These are phyloP conservation scores for Heliconius hermathena DNA, from an alignment of 1,140 invertebrate genomes.

Conservation along the genomic window DNA sequence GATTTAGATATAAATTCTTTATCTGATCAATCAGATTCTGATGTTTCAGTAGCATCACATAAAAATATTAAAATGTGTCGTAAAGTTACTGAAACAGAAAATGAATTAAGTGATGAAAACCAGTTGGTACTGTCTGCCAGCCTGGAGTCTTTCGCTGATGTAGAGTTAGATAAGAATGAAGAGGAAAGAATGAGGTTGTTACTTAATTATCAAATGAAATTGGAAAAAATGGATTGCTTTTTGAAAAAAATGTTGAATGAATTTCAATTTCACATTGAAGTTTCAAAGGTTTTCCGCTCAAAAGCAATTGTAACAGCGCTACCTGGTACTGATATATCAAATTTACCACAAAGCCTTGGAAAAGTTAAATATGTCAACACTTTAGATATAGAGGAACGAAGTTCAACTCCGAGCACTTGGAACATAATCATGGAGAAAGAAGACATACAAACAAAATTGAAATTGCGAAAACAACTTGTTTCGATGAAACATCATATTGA, in stretches of 20 bases:
- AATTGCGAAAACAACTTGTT: conserved; percentile 60
- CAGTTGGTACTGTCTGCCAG: conserved; percentile 49
- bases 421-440: conserved; percentile 66
- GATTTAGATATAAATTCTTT: conserved; percentile 60
- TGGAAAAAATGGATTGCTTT: conserved; percentile 62
- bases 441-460: conserved; percentile 53
- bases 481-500: conserved; percentile 62
- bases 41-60: conserved; percentile 49
- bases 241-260: conserved; percentile 64
- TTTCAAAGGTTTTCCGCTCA: conserved; percentile 65
- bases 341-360: conserved; percentile 48
- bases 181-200: conserved; percentile 57
- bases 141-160: conserved; percentile 65
- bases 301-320: conserved; percentile 50
- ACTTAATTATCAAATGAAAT: conserved; percentile 59
- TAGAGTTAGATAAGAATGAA: conserved; percentile 66
- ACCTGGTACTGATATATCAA: conserved; percentile 48
- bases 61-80: conserved; percentile 70
- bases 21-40: conserved; percentile 61
- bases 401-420: conserved; percentile 58
- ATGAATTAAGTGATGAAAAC: conserved; percentile 41
- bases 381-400: conserved; percentile 27
- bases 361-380: conserved; percentile 47
- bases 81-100: conserved; percentile 49
- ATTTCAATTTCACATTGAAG: conserved; percentile 71